A percentile compares a stretch with the other conserved stretches of the same genome.
These are phyloP conservation scores for Zapus hudsonius DNA, from an alignment of 2,113 vertebrate species.

Conservation along the genomic window DNA sequence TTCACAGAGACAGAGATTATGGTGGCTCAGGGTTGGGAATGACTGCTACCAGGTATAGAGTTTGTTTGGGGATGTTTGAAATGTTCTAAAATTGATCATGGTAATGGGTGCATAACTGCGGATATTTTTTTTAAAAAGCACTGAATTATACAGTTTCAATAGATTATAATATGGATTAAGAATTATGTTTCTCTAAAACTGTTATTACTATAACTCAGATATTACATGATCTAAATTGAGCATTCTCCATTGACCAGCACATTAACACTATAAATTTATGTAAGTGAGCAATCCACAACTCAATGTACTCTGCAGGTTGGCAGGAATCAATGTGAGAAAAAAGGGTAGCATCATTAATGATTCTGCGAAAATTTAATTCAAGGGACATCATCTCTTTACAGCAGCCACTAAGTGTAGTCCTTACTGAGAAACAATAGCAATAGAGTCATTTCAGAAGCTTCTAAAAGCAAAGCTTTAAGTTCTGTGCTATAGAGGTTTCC, in stretches of 20 bases:
- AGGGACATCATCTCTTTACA: background rate
- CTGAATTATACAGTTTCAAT: background rate
- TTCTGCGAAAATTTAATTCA: background rate
- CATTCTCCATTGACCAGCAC: slow-evolving; percentile 38
- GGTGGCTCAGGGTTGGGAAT: background rate
- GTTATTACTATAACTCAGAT: slow-evolving; percentile 28
- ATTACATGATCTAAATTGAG: slow-evolving; percentile 23
- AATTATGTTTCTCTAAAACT: slow-evolving; percentile 30
- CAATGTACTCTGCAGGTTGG: background rate
- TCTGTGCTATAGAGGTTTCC: slow-evolving; percentile 11
- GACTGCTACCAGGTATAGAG: background rate
- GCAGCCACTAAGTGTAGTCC: background rate
- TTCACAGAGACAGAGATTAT: slow-evolving; percentile 20
- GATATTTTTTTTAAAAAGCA: slow-evolving; percentile 1
- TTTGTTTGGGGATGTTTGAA: background rate
- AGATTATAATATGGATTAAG: background rate
- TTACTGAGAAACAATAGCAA: slow-evolving; percentile 28
- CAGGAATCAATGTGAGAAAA: background rate
- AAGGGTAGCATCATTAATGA: background rate
- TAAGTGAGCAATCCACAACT: slow-evolving; percentile 10
- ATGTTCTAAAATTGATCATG: slow-evolving; percentile 5
- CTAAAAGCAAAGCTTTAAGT: background rate
- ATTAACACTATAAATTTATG: slow-evolving; percentile 44
- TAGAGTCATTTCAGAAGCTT: background rate
- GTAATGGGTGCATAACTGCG: background rate